phyloP scores from a whole-genome alignment of 2,797 vertebrate species.

The Neosilurus mollespiculum region DNA sequence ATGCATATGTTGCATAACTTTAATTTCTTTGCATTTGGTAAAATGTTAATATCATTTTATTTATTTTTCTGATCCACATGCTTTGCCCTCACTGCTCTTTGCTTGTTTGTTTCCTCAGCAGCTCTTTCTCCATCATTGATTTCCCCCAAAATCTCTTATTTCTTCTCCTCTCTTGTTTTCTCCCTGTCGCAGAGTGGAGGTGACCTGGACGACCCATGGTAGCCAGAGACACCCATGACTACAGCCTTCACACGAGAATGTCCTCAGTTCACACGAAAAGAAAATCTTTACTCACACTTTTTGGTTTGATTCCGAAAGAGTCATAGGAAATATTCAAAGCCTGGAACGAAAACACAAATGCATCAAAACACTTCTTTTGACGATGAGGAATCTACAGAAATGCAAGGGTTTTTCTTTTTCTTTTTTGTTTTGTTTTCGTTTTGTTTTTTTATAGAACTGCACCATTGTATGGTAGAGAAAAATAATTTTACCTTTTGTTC shows the following conservation, averaged over 20 bases:
- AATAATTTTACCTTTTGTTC: conserved; percentile 35
- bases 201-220: conserved; percentile 98
- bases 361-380: conserved; percentile 44
- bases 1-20: conserved; percentile 18
- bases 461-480: conserved; percentile 45
- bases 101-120: conserved; percentile 26
- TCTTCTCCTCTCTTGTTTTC: conserved; percentile 62
- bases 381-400: conserved; percentile 52
- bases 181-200: conserved; percentile 83
- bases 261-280: conserved; percentile 78
- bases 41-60: background rate
- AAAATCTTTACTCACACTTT: conserved; percentile 74
- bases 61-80: background rate
- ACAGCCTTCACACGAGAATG: conserved; percentile 54
- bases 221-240: conserved; percentile 68
- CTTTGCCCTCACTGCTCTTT: conserved; percentile 29
- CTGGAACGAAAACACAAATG: conserved; percentile 47
- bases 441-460: conserved; percentile 31
- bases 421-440: background rate
- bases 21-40: background rate
- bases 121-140: conserved; percentile 17
- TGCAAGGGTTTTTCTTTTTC: conserved; percentile 29
- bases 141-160: conserved; percentile 42
- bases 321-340: conserved; percentile 67
- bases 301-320: conserved; percentile 60